phyloP scores from a whole-genome alignment of 1,140 invertebrate genomes.

The Eumaeus atala region DNA sequence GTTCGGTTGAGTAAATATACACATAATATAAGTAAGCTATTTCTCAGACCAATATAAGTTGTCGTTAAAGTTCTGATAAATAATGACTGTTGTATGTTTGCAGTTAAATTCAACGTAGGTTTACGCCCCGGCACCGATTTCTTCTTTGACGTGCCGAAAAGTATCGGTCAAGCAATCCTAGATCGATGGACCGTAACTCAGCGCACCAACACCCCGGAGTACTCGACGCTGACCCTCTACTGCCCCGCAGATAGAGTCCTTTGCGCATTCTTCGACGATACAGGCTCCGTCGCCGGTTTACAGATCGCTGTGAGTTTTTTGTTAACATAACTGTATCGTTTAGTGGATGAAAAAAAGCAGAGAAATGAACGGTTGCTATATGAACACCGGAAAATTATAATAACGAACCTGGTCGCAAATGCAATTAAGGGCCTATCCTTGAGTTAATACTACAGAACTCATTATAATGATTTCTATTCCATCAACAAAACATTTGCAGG shows the following conservation, averaged over 20 bases:
- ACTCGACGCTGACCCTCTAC: constrained; percentile 17
- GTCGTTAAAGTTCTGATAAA: too few relatives aligned
- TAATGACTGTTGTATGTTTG: too few relatives aligned
- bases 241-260: constrained; percentile 28
- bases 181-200: constrained; percentile 1
- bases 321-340: neutral
- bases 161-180: neutral
- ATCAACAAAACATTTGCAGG: too few relatives aligned
- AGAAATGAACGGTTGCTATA: too few relatives aligned
- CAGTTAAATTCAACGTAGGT: constrained; percentile 12
- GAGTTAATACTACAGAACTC: too few relatives aligned
- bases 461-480: too few relatives aligned
- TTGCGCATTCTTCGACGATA: constrained; percentile 37
- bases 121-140: constrained; percentile 10
- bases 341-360: neutral
- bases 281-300: constrained; percentile 35
- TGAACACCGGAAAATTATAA: too few relatives aligned
- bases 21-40: too few relatives aligned
- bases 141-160: constrained; percentile 12
- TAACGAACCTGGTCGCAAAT: too few relatives aligned
- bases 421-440: too few relatives aligned
- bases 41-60: too few relatives aligned
- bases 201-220: constrained; percentile 6
- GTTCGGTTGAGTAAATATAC: too few relatives aligned
- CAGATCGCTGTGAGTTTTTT: constrained; percentile 39